phyloP scores from a whole-genome alignment of 23 tunicate genomes.

The Halocynthia aurantium region DNA sequence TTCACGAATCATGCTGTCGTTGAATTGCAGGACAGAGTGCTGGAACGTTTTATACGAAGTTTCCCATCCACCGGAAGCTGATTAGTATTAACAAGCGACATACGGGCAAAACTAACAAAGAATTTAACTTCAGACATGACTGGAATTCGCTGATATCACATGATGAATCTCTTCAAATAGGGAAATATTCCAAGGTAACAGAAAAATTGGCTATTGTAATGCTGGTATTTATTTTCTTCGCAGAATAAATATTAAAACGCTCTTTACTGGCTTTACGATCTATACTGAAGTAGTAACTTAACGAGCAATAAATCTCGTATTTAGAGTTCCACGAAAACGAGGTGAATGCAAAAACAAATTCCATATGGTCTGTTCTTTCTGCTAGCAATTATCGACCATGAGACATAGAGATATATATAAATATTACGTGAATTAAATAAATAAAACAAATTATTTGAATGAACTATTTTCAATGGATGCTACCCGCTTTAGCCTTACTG shows the following conservation, averaged over 20 bases:
- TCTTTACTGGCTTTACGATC: too few relatives aligned
- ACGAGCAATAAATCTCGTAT: too few relatives aligned
- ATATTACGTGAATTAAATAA: too few relatives aligned
- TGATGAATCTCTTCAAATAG: slow-evolving; percentile 56
- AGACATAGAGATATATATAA: too few relatives aligned
- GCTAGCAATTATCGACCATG: too few relatives aligned
- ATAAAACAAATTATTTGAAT: neutral
- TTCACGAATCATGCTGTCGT: neutral
- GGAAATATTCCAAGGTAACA: slow-evolving; percentile 68
- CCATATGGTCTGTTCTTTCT: too few relatives aligned
- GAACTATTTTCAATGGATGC: neutral
- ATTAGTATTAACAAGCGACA: slow-evolving; percentile 82
- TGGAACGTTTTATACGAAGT: slow-evolving; percentile 71
- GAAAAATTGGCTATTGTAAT: too few relatives aligned
- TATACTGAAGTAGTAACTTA: too few relatives aligned
- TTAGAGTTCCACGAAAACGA: too few relatives aligned
- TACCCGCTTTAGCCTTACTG: neutral
- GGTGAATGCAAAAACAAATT: too few relatives aligned
- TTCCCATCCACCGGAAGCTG: slow-evolving; percentile 73
- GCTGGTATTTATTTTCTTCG: too few relatives aligned
- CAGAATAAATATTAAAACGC: too few relatives aligned
- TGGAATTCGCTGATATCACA: slow-evolving; percentile 77
- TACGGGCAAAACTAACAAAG: slow-evolving; percentile 92
- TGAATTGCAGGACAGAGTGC: slow-evolving; percentile 41
- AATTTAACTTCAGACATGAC: slow-evolving; percentile 79